phyloP scores from a whole-genome alignment of 2,888 invertebrate genomes.

The Chironomus tentans region DNA sequence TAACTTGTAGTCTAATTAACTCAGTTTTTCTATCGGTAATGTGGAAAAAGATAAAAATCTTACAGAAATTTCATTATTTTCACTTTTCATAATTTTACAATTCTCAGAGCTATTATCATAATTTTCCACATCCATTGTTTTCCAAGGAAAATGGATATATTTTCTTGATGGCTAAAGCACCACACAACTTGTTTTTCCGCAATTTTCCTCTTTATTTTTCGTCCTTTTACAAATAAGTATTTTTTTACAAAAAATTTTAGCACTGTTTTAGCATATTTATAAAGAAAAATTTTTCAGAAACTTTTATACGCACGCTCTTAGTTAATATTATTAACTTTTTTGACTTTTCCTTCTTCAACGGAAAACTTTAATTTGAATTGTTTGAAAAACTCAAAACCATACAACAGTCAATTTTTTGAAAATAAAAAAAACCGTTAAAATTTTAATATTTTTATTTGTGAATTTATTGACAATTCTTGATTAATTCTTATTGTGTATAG shows the following conservation, averaged over 20 bases:
- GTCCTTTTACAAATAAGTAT: background rate
- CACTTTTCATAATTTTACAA: slow-evolving; percentile 26
- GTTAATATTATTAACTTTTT: no score
- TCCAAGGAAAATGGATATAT: background rate
- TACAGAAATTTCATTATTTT: slow-evolving; percentile 22
- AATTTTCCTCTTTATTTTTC: background rate
- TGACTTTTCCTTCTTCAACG: no score
- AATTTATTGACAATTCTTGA: no score
- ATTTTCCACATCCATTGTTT: background rate
- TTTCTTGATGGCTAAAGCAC: background rate
- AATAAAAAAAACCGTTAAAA: no score
- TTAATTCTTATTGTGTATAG: no score
- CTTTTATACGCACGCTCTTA: no score
- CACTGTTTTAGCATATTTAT: no score
- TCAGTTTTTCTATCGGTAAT: background rate
- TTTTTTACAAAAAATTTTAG: background rate
- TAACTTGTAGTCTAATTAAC: background rate
- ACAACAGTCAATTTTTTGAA: no score
- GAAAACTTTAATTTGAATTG: no score
- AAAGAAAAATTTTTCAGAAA: no score
- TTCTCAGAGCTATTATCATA: background rate
- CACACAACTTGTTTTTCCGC: background rate
- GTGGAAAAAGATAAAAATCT: background rate
- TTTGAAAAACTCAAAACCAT: no score
- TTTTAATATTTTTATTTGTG: no score